phyloP scores from a whole-genome alignment of 2,888 invertebrate species.

The Gnatocerus cornutus region DNA sequence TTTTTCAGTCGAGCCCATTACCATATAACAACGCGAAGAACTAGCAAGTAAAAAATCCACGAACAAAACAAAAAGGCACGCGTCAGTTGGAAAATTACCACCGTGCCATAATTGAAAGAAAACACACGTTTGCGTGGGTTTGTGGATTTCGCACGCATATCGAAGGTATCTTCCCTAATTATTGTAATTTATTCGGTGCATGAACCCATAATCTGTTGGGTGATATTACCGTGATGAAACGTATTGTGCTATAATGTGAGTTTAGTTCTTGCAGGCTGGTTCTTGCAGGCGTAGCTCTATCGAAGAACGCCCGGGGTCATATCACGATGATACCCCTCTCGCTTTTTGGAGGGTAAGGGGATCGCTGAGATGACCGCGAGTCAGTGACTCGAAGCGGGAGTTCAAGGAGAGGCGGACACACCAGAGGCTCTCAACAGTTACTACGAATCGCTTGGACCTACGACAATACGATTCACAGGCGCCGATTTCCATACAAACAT shows the following conservation, averaged over 20 bases:
- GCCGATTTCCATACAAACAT: too few relatives aligned
- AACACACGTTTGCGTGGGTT: slow-evolving; percentile 12
- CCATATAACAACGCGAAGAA: slow-evolving; percentile 34
- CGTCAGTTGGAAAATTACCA: slow-evolving; percentile 30
- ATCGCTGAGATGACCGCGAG: slow-evolving; percentile 56
- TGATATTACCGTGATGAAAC: slow-evolving; percentile 30
- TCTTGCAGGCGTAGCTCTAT: slow-evolving; percentile 42
- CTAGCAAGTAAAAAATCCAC: slow-evolving; percentile 4
- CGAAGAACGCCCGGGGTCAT: slow-evolving; percentile 44
- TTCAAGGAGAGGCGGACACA: slow-evolving; percentile 57
- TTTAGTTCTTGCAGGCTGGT: slow-evolving; percentile 41
- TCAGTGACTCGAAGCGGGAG: slow-evolving; percentile 59
- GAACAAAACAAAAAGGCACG: slow-evolving; percentile 33
- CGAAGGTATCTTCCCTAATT: slow-evolving; percentile 32
- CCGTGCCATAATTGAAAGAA: slow-evolving; percentile 35
- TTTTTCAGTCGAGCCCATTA: slow-evolving; percentile 36
- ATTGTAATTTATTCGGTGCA: slow-evolving; percentile 27
- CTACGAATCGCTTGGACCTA: slow-evolving; percentile 42
- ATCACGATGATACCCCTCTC: slow-evolving; percentile 44
- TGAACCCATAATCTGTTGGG: slow-evolving; percentile 28
- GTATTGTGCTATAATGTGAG: slow-evolving; percentile 37
- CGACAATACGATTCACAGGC: slow-evolving; percentile 18
- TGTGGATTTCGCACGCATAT: slow-evolving; percentile 34
- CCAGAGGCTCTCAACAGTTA: slow-evolving; percentile 54
- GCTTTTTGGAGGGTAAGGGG: slow-evolving; percentile 46